Base-by-base conservation (phyloP, 2,888 invertebrate genomes). In the Cephonodes hylas region DNA sequence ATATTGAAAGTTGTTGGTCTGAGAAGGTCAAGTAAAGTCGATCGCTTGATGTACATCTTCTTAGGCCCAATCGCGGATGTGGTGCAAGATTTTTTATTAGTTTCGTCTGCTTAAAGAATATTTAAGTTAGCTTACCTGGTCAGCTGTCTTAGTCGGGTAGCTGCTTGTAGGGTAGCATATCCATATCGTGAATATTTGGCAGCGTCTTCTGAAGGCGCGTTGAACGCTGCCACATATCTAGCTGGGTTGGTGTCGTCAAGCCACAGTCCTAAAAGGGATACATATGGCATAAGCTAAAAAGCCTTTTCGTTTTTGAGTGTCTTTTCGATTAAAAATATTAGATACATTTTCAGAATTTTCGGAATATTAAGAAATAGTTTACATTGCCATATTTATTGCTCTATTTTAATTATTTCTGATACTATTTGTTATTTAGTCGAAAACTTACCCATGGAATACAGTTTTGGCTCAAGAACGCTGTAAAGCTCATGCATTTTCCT, bases 201-300 rank as follows among this genome's bases (percentile, higher is more conserved):
- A 0, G 95, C 94, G 75, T 94, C 94, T 53, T 94, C 93, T 1
- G 93, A 93, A 22, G 96, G 96, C 0, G 94, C 93, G 79, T 96
- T 96, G 86, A 96, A 96, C 0, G 94, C 94, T 0, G 96, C 96
- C 57, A 96, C 94, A 77, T 94, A 95, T 10, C 93, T 93, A 0
- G 95, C 96, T 5, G 96, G 96, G 74, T 95, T 94, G 56, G 93
- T 93, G 56, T 90, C 87, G 20, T 93, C 91, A 65, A 96, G 81
- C 88, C 93, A 94, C 4, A 95, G 83, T 56, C 96, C 96, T 96
- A 80, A 8, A 58, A 44, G 31, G 4, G 80, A 13, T 59, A 42
- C 42, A 6, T 38, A 20, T 27, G 18, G 0, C 8, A 27, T 0
- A 45, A 2, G 5, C 3, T 23, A 13, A 10, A 10, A 2, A 8